Base-by-base conservation (phyloP, 2,888 invertebrate genomes). In the Mythimna loreyi region DNA sequence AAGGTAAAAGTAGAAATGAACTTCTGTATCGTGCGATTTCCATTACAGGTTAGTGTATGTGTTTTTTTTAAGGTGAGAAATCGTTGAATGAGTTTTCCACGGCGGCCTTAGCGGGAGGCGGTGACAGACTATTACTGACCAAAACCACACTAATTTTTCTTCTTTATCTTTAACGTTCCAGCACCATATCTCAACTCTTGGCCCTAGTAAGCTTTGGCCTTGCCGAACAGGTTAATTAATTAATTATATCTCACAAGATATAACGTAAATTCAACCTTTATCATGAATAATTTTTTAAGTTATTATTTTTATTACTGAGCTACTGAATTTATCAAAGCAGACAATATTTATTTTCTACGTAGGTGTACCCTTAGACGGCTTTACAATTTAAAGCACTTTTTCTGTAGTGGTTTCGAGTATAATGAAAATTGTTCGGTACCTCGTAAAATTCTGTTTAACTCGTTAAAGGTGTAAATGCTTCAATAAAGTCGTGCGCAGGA, bases 371-470 rank as follows among this genome's bases (percentile, higher is more conserved):
- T 21, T 23, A 45, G 16, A 52, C n/a, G 19, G 25, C 21, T 23
- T 53, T 68, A 47, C 19, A 58, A 36, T 43, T 30, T 36, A 16
- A 19, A 28, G 2, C 3, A n/a, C 28, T 53, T 68, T 69, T 47
- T 45, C 21, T 47, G 8, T 40, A 69, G 47, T 69, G 52, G 45
- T 52, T 47, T 25, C 16, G 28, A 53, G 23, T 50, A 36, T 25
- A 40, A 16, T 67, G 25, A 9, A 69, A 58, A 53, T 67, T 11
- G n/a, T 64, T 52, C 19, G 23, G 23, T 13, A 13, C 19, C 11
- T 56, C 49, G 60, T 49, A 49, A 60, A 70, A 49, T 56, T 21
- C 16, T 69, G 59, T 69, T 49, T 5, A 45, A 49, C 25, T 56
- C 43, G 19, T 56, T 49, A 53, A 53, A 33, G 21, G 33, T 45